These are phyloP conservation scores for Centroberyx gerrardi DNA, from an alignment of 2,797 vertebrate genomes.

Conservation along the genomic window DNA sequence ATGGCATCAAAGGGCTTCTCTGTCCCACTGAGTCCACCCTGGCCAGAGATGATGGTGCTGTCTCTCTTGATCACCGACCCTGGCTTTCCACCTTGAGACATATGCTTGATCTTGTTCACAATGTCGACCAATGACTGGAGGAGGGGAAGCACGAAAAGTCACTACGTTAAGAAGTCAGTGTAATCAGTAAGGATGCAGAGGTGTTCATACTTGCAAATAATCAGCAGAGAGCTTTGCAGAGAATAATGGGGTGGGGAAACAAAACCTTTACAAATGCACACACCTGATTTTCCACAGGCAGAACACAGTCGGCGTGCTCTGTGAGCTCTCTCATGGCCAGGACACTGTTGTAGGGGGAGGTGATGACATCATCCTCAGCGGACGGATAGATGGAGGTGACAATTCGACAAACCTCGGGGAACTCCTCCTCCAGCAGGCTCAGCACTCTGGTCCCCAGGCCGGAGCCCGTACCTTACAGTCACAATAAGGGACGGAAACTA, in stretches of 20 bases:
- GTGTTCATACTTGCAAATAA: too few relatives aligned
- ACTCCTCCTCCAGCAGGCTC: conserved; percentile 94
- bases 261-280: conserved; percentile 29
- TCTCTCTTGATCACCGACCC: conserved; percentile 85
- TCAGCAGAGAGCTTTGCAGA: neutral
- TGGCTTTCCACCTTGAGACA: conserved; percentile 85
- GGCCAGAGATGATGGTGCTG: conserved; percentile 87
- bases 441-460: conserved; percentile 95
- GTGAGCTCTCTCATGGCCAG: conserved; percentile 96
- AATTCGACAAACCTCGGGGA: conserved; percentile 94
- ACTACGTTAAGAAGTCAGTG: neutral
- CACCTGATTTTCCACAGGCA: conserved; percentile 97
- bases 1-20: conserved; percentile 96
- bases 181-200: neutral
- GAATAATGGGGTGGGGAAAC: too few relatives aligned
- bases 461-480: conserved; percentile 92
- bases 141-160: neutral
- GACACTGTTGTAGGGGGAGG: conserved; percentile 97
- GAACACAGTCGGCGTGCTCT: conserved; percentile 95
- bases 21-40: conserved; percentile 75
- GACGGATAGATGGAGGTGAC: conserved; percentile 95
- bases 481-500: neutral
- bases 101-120: conserved; percentile 92
- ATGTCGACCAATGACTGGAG: conserved; percentile 94
- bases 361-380: conserved; percentile 95